These are phyloP conservation scores for Mugil cephalus DNA, from an alignment of 2,113 vertebrate species.

Conservation along the genomic window DNA sequence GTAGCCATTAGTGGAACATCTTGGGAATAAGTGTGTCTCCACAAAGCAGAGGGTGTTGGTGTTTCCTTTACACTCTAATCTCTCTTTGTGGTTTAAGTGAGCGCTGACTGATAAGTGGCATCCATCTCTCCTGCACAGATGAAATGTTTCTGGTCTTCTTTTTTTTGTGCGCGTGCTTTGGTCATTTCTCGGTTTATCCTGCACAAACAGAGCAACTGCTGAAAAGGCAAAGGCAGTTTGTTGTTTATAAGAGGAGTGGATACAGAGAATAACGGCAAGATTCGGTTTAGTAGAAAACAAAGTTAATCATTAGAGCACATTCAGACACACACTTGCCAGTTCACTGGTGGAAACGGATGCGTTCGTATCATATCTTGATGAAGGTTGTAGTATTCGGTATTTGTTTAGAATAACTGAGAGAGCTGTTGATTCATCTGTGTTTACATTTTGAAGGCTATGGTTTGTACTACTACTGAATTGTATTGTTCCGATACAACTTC, in stretches of 20 bases:
- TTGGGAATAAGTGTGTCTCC: slow-evolving; percentile 62
- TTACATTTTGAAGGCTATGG: too few relatives aligned
- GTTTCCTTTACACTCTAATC: slow-evolving; percentile 62
- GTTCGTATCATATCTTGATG: too few relatives aligned
- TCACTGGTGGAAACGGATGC: too few relatives aligned
- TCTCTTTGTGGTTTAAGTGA: slow-evolving; percentile 25
- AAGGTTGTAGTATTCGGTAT: too few relatives aligned
- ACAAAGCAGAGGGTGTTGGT: slow-evolving; percentile 47
- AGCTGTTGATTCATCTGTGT: too few relatives aligned
- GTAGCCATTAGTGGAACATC: slow-evolving; percentile 63
- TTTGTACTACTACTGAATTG: too few relatives aligned
- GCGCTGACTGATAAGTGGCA: slow-evolving; percentile 51
- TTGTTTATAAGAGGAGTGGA: too few relatives aligned
- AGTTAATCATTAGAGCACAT: too few relatives aligned
- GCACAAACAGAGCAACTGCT: slow-evolving; percentile 43
- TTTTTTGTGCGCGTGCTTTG: slow-evolving; percentile 3
- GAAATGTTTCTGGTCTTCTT: slow-evolving; percentile 31
- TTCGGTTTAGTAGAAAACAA: too few relatives aligned
- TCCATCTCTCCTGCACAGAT: slow-evolving; percentile 25
- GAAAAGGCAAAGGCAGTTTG: slow-evolving; percentile 4
- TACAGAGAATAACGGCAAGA: too few relatives aligned
- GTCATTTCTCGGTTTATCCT: slow-evolving; percentile 45
- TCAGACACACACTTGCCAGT: background rate
- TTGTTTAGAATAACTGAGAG: too few relatives aligned
- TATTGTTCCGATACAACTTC: too few relatives aligned